Percentiles rank a stretch among this genome's conserved stretches.
These are phyloP conservation scores for Catharus ustulatus DNA, from an alignment of 2,797 vertebrate species.

Conservation along the genomic window DNA sequence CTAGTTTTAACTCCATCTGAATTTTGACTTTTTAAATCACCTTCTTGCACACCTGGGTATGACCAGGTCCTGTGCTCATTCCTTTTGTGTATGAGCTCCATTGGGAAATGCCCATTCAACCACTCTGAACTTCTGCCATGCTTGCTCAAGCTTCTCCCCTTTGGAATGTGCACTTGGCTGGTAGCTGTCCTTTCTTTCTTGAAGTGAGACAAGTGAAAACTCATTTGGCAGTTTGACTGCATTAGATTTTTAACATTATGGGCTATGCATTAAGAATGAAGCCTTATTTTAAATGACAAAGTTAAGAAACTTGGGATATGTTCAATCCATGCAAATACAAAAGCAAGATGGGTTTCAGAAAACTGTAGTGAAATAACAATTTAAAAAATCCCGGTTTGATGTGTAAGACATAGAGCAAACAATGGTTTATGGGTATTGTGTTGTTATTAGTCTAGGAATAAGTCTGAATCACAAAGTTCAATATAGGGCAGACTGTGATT, in stretches of 20 bases:
- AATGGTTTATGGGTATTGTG: background rate
- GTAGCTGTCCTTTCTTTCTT: background rate
- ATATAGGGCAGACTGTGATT: background rate
- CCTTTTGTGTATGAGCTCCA: background rate
- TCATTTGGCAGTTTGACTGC: background rate
- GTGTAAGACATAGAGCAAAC: background rate
- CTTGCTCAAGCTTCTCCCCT: background rate
- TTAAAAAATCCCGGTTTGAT: background rate
- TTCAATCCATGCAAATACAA: background rate
- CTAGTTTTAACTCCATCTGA: background rate
- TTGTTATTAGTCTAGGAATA: background rate
- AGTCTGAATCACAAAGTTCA: background rate
- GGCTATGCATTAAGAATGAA: background rate
- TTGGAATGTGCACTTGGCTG: background rate
- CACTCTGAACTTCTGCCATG: background rate
- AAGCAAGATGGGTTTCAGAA: background rate
- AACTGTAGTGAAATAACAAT: background rate
- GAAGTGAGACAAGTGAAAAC: background rate
- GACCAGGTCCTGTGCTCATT: background rate
- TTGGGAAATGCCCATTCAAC: background rate
- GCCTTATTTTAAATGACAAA: background rate
- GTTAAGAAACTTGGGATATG: background rate
- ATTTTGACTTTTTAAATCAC: background rate
- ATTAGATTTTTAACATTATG: background rate
- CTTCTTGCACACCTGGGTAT: background rate